These are phyloP conservation scores for Laothoe populi DNA, from an alignment of 2,888 invertebrate species.

Conservation along the genomic window DNA sequence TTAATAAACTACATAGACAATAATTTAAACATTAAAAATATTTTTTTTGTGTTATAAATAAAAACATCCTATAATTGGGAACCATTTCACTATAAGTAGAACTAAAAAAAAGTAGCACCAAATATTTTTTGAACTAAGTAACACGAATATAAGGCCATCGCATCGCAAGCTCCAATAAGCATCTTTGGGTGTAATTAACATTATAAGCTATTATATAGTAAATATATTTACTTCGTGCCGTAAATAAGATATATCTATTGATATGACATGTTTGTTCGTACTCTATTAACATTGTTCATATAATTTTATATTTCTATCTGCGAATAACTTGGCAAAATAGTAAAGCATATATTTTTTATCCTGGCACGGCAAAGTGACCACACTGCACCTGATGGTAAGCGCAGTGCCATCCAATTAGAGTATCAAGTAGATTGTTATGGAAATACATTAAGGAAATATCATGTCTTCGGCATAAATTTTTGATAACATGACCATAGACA, in stretches of 20 bases:
- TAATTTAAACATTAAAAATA: not conserved
- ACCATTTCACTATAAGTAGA: too few species aligned
- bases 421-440: not conserved
- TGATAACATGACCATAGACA: too few species aligned
- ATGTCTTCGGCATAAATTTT: too few species aligned
- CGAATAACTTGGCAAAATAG: not conserved
- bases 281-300: constrained; percentile 14
- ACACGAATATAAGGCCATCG: constrained; percentile 1
- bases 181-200: constrained; percentile 27
- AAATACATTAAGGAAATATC: not conserved
- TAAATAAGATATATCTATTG: constrained; percentile 13
- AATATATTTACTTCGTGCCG: constrained; percentile 14
- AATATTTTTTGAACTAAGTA: constrained; percentile 8
- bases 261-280: constrained; percentile 18
- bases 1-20: not conserved
- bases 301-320: not conserved
- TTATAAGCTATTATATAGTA: constrained; percentile 13
- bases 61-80: too few species aligned
- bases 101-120: not conserved
- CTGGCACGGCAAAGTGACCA: too few species aligned
- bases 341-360: too few species aligned
- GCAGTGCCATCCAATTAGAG: too few species aligned
- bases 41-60: too few species aligned
- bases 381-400: too few species aligned
- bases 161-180: constrained; percentile 26